phyloP scores from a whole-genome alignment of 2,888 invertebrate genomes.

The Tenthredo distinguenda region DNA sequence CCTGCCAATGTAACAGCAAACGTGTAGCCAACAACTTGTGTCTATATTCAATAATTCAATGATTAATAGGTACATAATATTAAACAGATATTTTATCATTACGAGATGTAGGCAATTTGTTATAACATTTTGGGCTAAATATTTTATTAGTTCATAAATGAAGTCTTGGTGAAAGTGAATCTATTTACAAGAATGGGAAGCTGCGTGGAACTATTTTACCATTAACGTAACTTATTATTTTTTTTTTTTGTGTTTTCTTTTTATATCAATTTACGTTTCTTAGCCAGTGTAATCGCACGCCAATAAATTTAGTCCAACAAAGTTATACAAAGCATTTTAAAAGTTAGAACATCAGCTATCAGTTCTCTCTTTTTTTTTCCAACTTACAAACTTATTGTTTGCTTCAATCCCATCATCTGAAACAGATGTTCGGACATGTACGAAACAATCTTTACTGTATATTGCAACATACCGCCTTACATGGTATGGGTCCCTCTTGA shows the following conservation, averaged over 20 bases:
- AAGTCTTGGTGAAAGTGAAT: constrained; percentile 48
- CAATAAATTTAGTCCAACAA: constrained; percentile 30
- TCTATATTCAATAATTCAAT: constrained; percentile 48
- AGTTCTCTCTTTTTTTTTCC: background rate
- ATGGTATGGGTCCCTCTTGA: constrained; percentile 68
- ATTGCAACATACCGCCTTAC: constrained; percentile 73
- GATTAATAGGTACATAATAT: constrained; percentile 42
- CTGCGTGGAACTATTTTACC: constrained; percentile 53
- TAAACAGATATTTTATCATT: constrained; percentile 45
- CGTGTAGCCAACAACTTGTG: constrained; percentile 49
- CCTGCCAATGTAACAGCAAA: constrained; percentile 49
- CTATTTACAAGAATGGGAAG: constrained; percentile 55
- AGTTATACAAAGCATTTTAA: constrained; percentile 37
- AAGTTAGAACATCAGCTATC: constrained; percentile 9
- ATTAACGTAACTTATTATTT: constrained; percentile 48
- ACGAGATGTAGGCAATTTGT: constrained; percentile 37
- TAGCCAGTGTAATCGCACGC: background rate
- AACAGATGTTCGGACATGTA: background rate
- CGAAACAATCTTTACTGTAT: constrained; percentile 68
- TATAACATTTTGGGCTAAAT: constrained; percentile 37
- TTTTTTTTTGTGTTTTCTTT: constrained; percentile 45
- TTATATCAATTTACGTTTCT: constrained; percentile 36
- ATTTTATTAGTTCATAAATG: constrained; percentile 39
- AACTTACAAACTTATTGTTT: constrained; percentile 12
- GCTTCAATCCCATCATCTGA: background rate